Percentiles rank a stretch among this genome's conserved stretches.
These are phyloP conservation scores for Sebastes matsubarae DNA, from an alignment of 2,797 vertebrate species.

Conservation along the genomic window DNA sequence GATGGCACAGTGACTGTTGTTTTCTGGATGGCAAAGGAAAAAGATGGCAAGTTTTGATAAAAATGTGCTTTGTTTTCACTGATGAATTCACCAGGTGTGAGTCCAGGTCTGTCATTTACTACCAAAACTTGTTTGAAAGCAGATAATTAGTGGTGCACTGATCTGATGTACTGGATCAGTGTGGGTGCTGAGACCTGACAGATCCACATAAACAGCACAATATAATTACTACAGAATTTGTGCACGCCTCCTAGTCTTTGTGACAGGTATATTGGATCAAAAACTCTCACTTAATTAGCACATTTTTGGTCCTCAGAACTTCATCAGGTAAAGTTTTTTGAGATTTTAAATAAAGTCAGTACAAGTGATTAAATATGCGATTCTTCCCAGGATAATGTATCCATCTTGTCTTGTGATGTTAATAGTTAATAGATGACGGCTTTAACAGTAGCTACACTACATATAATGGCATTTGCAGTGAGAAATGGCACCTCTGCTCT, in stretches of 20 bases:
- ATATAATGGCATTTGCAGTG: background rate
- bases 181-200: background rate
- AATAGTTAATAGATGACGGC: background rate
- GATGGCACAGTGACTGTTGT: background rate
- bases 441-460: background rate
- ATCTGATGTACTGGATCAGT: background rate
- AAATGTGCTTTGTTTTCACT: background rate
- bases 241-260: background rate
- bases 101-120: background rate
- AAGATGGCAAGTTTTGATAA: background rate
- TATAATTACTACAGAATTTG: background rate
- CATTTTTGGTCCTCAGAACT: background rate
- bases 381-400: background rate
- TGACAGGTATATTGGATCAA: background rate
- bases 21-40: background rate
- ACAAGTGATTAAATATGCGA: background rate
- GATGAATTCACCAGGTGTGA: background rate
- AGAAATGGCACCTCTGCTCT: conserved; percentile 2
- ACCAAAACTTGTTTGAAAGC: background rate
- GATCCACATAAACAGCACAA: background rate
- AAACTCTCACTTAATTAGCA: background rate
- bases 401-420: background rate
- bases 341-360: background rate
- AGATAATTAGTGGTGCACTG: background rate
- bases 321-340: background rate